phyloP scores from a whole-genome alignment of 2,797 vertebrate species.

The Danio jaintianensis region DNA sequence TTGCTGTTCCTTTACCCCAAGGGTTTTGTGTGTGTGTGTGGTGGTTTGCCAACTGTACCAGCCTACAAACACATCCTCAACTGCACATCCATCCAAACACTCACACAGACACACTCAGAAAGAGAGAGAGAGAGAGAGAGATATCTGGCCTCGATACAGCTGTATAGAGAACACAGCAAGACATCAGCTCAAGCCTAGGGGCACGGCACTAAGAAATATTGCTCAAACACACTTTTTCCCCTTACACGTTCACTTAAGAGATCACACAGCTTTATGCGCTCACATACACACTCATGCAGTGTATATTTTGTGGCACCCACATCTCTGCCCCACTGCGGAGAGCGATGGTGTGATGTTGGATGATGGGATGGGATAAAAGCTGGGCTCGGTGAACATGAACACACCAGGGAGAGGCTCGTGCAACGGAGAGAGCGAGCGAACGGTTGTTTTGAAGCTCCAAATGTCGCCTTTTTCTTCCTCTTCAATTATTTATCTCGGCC shows the following conservation, averaged over 20 bases:
- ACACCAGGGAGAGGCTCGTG: constrained; percentile 61
- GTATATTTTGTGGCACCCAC: constrained; percentile 48
- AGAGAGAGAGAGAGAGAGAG: constrained; percentile 35
- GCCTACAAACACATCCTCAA: constrained; percentile 57
- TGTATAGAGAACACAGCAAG: constrained; percentile 66
- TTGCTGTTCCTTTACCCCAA: constrained; percentile 53
- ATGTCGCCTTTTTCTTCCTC: constrained; percentile 68
- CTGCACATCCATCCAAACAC: constrained; percentile 35
- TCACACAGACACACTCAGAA: constrained; percentile 31
- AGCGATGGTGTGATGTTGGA: constrained; percentile 27
- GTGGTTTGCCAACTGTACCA: constrained; percentile 69
- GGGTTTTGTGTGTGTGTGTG: constrained; percentile 68
- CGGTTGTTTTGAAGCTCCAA: constrained; percentile 73
- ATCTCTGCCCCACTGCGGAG: constrained; percentile 46
- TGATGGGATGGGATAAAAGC: constrained; percentile 28
- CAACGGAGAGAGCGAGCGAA: constrained; percentile 49
- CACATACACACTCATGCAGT: constrained; percentile 37
- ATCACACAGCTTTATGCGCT: constrained; percentile 15
- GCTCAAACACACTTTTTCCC: constrained; percentile 34
- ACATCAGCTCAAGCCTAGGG: constrained; percentile 70
- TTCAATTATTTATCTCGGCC: constrained; percentile 74
- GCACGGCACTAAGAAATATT: constrained; percentile 49
- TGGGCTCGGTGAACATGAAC: constrained; percentile 29
- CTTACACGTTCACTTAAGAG: constrained; percentile 44
- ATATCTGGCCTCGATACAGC: constrained; percentile 61